phyloP scores from a whole-genome alignment of 2,113 vertebrate species.

The Raja brachyura region DNA sequence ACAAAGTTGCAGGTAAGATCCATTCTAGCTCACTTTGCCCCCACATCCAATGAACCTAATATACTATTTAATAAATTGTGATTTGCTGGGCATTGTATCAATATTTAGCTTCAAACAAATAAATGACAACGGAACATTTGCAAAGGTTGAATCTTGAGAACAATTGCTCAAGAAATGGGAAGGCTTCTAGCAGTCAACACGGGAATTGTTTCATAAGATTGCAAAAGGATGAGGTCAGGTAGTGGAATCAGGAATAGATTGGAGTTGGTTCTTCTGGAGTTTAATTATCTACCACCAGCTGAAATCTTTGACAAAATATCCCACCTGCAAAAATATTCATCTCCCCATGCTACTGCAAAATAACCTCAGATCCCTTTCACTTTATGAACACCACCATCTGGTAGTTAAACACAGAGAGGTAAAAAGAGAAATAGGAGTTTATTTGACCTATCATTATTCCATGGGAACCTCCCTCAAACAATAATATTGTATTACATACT shows the following conservation, averaged over 20 bases:
- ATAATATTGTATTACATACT: not conserved
- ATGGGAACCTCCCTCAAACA: not conserved
- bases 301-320: not conserved
- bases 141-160: not conserved
- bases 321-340: not conserved
- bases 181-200: not conserved
- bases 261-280: not conserved
- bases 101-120: not conserved
- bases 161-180: not conserved
- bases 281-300: not conserved
- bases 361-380: not conserved
- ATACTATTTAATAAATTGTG: not conserved
- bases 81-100: not conserved
- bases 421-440: not conserved
- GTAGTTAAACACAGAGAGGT: not conserved
- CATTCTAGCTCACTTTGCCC: not conserved
- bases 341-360: not conserved
- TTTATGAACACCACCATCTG: not conserved
- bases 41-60: not conserved
- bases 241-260: not conserved
- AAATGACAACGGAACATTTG: not conserved
- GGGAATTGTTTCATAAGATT: not conserved
- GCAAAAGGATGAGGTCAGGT: not conserved
- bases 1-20: not conserved
- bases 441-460: not conserved